Evolutionary conservation across 1,140 invertebrate genomes (phyloP).

Genomic region (Lepeophtheirus salmonis): DNA sequence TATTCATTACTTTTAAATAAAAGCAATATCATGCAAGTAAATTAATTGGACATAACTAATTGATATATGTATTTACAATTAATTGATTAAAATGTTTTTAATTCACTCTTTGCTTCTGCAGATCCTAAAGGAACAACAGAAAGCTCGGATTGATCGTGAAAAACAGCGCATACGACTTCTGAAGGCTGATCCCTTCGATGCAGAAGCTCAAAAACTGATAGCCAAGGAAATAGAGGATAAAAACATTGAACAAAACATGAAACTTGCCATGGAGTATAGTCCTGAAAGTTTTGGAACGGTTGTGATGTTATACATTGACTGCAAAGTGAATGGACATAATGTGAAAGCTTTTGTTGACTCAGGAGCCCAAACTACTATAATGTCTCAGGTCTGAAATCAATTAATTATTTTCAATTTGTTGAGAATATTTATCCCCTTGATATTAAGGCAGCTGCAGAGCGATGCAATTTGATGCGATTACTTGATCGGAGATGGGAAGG

Average conservation of each 20-base stretch:
- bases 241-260: conserved; percentile 96
- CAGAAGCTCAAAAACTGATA: conserved; percentile 77
- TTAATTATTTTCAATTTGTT: no score
- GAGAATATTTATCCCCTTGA: neutral
- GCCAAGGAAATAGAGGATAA: conserved; percentile 49
- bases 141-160: conserved; percentile 52
- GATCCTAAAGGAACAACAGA: conserved; percentile 59
- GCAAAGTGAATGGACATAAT: conserved; percentile 79
- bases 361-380: conserved; percentile 80
- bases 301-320: conserved; percentile 91
- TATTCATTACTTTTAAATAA: no score
- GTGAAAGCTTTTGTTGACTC: conserved; percentile 97
- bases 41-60: conserved; percentile 17
- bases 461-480: conserved; percentile 85
- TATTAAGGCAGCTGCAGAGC: conserved; percentile 42
- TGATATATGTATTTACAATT: conserved; percentile 2
- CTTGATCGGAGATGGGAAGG: conserved; percentile 87
- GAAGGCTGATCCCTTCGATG: conserved; percentile 82
- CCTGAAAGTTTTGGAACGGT: conserved; percentile 94
- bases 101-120: conserved; percentile 34
- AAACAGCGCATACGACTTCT: conserved; percentile 65
- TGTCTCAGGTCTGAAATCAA: conserved; percentile 71
- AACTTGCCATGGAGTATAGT: conserved; percentile 92
- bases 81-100: neutral
- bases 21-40: conserved; percentile 2